Percentiles rank a stretch among this genome's conserved stretches.
Conservation (phyloP, 2,797 vertebrate genomes). For the Smutsia temminckii region DNA sequence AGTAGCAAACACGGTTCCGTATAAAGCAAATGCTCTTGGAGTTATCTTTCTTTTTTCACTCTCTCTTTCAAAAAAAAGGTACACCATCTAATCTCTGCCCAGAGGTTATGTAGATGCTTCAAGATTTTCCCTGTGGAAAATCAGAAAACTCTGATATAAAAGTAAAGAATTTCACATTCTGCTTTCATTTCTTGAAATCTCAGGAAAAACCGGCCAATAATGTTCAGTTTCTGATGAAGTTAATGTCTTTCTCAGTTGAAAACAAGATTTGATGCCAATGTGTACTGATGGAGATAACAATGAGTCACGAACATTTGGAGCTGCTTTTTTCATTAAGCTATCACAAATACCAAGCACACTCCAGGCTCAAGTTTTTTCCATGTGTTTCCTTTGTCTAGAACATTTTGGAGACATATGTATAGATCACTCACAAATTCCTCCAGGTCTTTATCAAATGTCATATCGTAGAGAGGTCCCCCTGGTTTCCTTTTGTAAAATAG, state of each 20-base stretch:
- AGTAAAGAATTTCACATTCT: conserved; percentile 22
- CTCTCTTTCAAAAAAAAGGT: not conserved
- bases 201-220: not conserved
- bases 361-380: not conserved
- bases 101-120: not conserved
- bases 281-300: not conserved
- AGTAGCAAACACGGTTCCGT: not conserved
- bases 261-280: conserved; percentile 25
- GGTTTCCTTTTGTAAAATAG: not conserved
- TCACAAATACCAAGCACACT: conserved; percentile 10
- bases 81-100: not conserved
- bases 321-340: conserved; percentile 11
- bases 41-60: not conserved
- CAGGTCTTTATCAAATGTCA: conserved; percentile 28
- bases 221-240: conserved; percentile 44
- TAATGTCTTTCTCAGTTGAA: conserved; percentile 47
- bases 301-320: conserved; percentile 51
- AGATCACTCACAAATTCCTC: conserved; percentile 33
- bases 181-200: conserved; percentile 41
- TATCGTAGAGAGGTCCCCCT: not conserved
- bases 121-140: not conserved
- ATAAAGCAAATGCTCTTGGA: not conserved
- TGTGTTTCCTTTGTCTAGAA: conserved; percentile 35
- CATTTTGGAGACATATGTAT: conserved; percentile 31
- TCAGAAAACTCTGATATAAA: not conserved